These are phyloP conservation scores for Hepsetus odoe DNA, from an alignment of 2,113 vertebrate species.

Conservation along the genomic window DNA sequence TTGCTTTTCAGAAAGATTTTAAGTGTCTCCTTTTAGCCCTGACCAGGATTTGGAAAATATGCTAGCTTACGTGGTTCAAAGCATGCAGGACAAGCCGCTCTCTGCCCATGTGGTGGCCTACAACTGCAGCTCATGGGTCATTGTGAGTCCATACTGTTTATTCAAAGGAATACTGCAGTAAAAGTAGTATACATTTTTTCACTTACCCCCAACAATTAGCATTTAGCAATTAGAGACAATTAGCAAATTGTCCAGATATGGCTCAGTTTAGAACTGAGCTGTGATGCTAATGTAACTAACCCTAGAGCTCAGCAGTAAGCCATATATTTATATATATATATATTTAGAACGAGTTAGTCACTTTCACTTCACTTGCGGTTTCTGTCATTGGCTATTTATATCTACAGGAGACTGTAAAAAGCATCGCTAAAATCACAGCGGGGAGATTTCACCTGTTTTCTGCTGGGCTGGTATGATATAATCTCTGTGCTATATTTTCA, in stretches of 20 bases:
- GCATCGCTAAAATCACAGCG: slow-evolving; percentile 65
- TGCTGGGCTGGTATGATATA: slow-evolving; percentile 67
- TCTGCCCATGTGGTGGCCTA: slow-evolving; percentile 72
- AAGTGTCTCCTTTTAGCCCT: slow-evolving; percentile 72
- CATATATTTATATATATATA: too few relatives aligned
- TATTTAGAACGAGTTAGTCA: too few relatives aligned
- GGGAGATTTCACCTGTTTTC: slow-evolving; percentile 78
- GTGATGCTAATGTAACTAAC: too few relatives aligned
- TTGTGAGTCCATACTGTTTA: slow-evolving; percentile 66
- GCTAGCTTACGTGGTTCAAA: slow-evolving; percentile 72
- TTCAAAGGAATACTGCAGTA: slow-evolving; percentile 29
- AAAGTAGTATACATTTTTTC: slow-evolving; percentile 24
- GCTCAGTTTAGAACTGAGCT: too few relatives aligned
- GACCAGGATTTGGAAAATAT: slow-evolving; percentile 76
- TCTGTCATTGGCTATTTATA: background rate
- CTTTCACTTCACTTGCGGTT: too few relatives aligned
- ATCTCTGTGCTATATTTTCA: background rate
- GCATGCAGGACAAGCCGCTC: slow-evolving; percentile 64
- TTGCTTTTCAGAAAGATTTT: background rate
- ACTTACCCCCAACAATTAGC: too few relatives aligned
- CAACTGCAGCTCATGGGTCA: slow-evolving; percentile 64
- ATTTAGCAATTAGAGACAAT: too few relatives aligned
- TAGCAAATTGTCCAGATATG: too few relatives aligned
- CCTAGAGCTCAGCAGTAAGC: too few relatives aligned
- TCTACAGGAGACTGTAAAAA: slow-evolving; percentile 71